Evolutionary conservation across 2,797 vertebrate genomes (phyloP).

Genomic region (Malurus leucopterus): DNA sequence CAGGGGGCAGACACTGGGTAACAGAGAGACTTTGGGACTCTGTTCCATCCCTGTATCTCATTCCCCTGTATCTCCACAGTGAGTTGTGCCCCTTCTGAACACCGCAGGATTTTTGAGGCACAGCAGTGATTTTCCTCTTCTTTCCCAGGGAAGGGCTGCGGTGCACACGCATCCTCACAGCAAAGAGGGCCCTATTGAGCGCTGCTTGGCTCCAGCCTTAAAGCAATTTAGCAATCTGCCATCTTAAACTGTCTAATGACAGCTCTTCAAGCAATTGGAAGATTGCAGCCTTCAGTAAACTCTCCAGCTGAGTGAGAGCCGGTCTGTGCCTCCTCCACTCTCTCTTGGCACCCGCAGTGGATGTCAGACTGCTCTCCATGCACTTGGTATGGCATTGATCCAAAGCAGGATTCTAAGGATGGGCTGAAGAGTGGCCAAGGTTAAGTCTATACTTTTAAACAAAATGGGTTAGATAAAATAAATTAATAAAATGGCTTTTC

Average conservation of each 20-base stretch:
- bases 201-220: slow-evolving; percentile 17
- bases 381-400: background rate
- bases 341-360: background rate
- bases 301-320: slow-evolving; percentile 35
- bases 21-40: background rate
- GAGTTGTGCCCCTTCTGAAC: background rate
- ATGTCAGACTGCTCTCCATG: background rate
- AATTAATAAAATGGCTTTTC: background rate
- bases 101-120: background rate
- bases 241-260: slow-evolving; percentile 54
- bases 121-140: background rate
- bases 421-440: background rate
- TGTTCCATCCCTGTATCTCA: background rate
- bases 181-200: background rate
- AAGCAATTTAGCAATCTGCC: slow-evolving; percentile 43
- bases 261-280: slow-evolving; percentile 56
- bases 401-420: background rate
- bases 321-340: background rate
- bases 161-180: background rate
- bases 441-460: background rate
- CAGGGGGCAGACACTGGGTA: background rate
- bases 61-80: background rate
- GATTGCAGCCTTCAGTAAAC: slow-evolving; percentile 34
- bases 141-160: rapidly evolving
- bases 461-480: background rate